Evolutionary conservation across 2,797 vertebrate species (phyloP).

Genomic region (Enteromius thamalakanensis): DNA sequence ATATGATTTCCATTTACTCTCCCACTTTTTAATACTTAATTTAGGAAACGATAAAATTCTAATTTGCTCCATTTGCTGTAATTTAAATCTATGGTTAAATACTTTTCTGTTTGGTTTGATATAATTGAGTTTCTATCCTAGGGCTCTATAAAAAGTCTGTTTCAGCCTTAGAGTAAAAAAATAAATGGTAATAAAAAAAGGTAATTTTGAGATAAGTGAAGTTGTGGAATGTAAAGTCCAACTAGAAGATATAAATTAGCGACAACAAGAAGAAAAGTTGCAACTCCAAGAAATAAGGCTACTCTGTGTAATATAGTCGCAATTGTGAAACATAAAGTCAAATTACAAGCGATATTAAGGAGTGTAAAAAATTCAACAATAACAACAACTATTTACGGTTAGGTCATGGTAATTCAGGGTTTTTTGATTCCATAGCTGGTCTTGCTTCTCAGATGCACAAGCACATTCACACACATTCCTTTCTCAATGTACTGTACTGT

Average conservation of each 20-base stretch:
- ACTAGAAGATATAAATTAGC: not conserved
- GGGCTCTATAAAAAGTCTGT: constrained; percentile 1
- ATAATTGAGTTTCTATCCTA: constrained; percentile 30
- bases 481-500: constrained; percentile 14
- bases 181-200: constrained; percentile 3
- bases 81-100: not conserved
- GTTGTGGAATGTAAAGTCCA: not conserved
- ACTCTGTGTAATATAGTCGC: not conserved
- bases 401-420: not conserved
- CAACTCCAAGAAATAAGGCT: not conserved
- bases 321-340: not conserved
- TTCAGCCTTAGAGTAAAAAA: not conserved
- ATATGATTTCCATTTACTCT: not conserved
- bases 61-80: constrained; percentile 24
- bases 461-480: constrained; percentile 7
- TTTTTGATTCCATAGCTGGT: not conserved
- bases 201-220: not conserved
- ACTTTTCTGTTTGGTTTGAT: constrained; percentile 20
- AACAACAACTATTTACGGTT: not conserved
- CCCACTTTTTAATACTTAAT: not conserved
- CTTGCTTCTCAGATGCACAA: constrained; percentile 23
- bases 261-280: not conserved
- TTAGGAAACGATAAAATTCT: not conserved
- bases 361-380: not conserved
- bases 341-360: not conserved